Percentiles rank a stretch among this genome's conserved stretches.
phyloP scores from a whole-genome alignment of 2,797 vertebrate species.

The Masticophis lateralis region DNA sequence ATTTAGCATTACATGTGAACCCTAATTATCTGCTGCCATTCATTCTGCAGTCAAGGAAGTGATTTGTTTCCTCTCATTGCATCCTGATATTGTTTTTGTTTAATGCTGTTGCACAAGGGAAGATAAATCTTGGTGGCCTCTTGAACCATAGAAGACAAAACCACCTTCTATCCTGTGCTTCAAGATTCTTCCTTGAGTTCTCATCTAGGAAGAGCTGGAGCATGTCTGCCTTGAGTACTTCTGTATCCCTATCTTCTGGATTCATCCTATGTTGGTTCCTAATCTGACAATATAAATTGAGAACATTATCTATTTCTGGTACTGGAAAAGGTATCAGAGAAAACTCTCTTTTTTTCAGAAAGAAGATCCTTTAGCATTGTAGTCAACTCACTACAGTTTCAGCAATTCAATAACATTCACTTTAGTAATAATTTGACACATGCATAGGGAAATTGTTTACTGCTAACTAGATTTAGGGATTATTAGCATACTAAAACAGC shows the following conservation, averaged over 20 bases:
- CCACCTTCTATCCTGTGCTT: background rate
- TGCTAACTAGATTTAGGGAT: background rate
- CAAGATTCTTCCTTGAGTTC: background rate
- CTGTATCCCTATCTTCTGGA: background rate
- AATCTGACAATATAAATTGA: background rate
- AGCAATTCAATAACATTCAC: background rate
- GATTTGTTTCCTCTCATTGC: background rate
- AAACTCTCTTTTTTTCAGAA: background rate
- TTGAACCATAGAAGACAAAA: background rate
- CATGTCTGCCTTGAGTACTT: background rate
- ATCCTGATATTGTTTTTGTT: background rate
- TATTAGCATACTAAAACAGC: background rate
- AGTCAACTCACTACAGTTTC: background rate
- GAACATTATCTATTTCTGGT: background rate
- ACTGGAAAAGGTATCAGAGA: background rate
- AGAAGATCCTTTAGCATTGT: background rate
- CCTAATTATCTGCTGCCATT: background rate
- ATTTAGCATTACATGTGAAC: background rate
- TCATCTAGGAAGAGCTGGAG: background rate
- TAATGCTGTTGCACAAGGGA: background rate
- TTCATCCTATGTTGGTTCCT: background rate
- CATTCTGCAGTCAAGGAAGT: background rate
- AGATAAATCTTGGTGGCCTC: background rate
- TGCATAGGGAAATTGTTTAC: background rate
- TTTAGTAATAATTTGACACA: background rate